Base-by-base conservation (phyloP, 2,888 invertebrate genomes). In the Shargacucullia verbasci region DNA sequence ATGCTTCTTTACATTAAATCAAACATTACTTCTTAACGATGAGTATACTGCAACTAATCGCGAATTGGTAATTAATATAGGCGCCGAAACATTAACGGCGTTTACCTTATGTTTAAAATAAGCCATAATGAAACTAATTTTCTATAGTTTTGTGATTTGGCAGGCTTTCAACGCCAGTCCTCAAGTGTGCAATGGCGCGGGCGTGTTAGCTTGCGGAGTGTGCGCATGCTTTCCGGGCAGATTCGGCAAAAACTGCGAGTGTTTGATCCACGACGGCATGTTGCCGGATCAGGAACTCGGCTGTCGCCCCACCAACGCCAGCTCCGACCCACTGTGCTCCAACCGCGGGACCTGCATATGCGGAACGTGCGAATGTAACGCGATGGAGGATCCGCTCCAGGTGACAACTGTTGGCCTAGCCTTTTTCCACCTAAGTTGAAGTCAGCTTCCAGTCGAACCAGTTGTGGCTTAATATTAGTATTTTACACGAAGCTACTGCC, bases 231-330 rank as follows among this genome's bases (percentile, higher is more conserved):
- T 96, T 66, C 94, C 96, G 3, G 95, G 95, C 37, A 96, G 96
- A 79, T 98, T 97, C 87, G 99, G 99, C 59, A 96, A 97, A 80
- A 95, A 94, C 72, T 99, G 99, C 92, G 98, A 99, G 90, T 99
- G 99, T 86, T 95, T 94, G 57, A 89, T 95, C 73, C 93, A 87
- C 69, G 89, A 88, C 67, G 92, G 90, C 62, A 90, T 83, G 47
- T 88, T 89, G 15, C 75, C 82, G 38, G 92, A 92, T 73, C 92
- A 91, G 82, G 91, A 91, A 70, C 90, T 95, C 53, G 95, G 95
- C 70, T 97, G 97, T 78, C 94, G 96, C 15, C 95, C 95, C 27
- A 96, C 96, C 79, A 97, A 97, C 84, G 95, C 95, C 0, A 95
- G 96, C 90, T 95, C 95, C 87, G 97, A 96, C 77, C 91, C 95